A percentile compares a stretch with the other conserved stretches of the same genome.
Conservation (phyloP, 2,797 vertebrate species). For the Onychomys arenicola region DNA sequence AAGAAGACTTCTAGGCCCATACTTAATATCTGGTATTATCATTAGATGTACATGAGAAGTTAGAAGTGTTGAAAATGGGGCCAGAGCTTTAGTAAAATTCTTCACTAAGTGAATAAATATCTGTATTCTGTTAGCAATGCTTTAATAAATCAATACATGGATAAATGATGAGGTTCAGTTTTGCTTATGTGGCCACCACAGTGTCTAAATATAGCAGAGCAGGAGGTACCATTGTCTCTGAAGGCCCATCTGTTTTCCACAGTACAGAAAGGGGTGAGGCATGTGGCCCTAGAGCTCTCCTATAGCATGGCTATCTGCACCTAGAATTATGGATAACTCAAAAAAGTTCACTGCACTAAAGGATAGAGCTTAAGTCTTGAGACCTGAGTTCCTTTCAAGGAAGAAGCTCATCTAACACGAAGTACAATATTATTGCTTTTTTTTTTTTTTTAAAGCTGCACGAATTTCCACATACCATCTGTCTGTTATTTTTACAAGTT, state of each 20-base stretch:
- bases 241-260: background rate
- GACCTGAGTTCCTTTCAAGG: conserved; percentile 51
- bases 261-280: background rate
- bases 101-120: conserved; percentile 23
- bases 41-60: conserved; percentile 18
- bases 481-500: conserved; percentile 75
- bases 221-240: background rate
- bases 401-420: conserved; percentile 60
- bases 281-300: background rate
- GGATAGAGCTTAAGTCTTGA: background rate
- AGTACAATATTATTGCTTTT: conserved; percentile 72
- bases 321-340: background rate
- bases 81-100: background rate
- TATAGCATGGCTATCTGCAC: background rate
- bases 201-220: background rate
- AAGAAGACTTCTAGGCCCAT: background rate
- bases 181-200: background rate
- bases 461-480: conserved; percentile 74
- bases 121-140: conserved; percentile 15
- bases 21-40: conserved; percentile 35
- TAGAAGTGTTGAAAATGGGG: background rate
- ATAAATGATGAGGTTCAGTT: background rate
- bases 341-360: background rate
- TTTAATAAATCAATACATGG: background rate
- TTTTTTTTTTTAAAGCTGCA: conserved; percentile 46